A percentile compares a stretch with the other conserved stretches of the same genome.
phyloP scores from a whole-genome alignment of 1,140 invertebrate genomes.

The Myzus persicae region DNA sequence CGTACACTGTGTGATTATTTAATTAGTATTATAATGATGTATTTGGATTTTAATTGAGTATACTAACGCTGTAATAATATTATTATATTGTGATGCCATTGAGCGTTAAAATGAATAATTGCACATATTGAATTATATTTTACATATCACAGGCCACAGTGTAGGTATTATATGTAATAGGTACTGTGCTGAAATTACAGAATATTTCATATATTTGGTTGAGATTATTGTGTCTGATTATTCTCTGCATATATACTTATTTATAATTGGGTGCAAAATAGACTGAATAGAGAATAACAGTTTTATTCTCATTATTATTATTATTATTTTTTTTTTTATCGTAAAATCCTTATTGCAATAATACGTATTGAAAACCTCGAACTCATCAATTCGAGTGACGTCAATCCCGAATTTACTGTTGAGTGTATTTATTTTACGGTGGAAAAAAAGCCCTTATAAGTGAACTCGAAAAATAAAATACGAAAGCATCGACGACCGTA shows the following conservation, averaged over 20 bases:
- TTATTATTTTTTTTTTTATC: background rate
- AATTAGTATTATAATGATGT: background rate
- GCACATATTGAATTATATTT: background rate
- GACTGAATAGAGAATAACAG: background rate
- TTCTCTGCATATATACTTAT: background rate
- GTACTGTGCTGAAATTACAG: background rate
- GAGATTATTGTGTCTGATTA: background rate
- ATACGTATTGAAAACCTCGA: background rate
- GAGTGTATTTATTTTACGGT: background rate
- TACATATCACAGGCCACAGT: background rate
- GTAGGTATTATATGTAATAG: too few relatives aligned
- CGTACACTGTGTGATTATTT: background rate
- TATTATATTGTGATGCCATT: background rate
- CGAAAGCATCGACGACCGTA: background rate
- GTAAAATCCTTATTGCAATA: background rate
- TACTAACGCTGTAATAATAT: background rate
- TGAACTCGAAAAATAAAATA: background rate
- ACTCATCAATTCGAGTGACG: background rate
- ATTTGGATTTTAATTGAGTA: background rate
- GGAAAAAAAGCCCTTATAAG: background rate
- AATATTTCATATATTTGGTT: background rate
- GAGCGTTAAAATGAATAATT: background rate
- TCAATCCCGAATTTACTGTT: background rate
- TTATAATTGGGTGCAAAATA: background rate
- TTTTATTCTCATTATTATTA: background rate